These are phyloP conservation scores for Cebidichthys violaceus DNA, from an alignment of 2,113 vertebrate species.

Conservation along the genomic window DNA sequence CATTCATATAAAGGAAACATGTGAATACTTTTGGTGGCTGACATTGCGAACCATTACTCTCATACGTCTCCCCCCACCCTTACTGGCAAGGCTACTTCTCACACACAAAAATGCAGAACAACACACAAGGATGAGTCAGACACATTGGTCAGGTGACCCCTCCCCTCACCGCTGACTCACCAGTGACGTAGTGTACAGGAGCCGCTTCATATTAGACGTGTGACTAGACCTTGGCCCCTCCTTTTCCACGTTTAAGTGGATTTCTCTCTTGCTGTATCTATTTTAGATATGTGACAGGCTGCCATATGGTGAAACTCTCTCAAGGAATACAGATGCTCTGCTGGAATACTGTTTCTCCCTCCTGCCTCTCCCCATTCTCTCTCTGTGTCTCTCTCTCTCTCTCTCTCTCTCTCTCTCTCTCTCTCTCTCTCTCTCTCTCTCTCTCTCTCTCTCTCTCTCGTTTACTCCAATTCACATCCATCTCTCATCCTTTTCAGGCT, in stretches of 20 bases:
- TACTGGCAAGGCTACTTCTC: conserved; percentile 35
- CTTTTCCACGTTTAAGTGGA: conserved; percentile 36
- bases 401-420: not conserved
- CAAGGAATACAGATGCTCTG: conserved; percentile 57
- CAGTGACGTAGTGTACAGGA: conserved; percentile 45
- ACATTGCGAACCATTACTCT: conserved; percentile 33
- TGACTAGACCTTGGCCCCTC: conserved; percentile 46
- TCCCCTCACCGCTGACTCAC: conserved; percentile 65
- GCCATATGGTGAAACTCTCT: conserved; percentile 54
- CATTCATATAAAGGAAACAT: conserved; percentile 13
- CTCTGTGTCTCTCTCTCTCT: not conserved
- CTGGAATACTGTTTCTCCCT: conserved; percentile 36
- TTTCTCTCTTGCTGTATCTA: conserved; percentile 45
- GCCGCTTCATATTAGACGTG: conserved; percentile 50
- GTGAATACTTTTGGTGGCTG: conserved; percentile 24
- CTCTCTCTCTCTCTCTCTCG: not conserved
- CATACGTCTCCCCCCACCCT: conserved; percentile 3
- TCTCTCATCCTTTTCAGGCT: not conserved
- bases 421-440: not conserved
- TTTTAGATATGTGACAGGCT: conserved; percentile 51
- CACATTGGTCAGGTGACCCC: conserved; percentile 54
- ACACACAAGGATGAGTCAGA: conserved; percentile 71
- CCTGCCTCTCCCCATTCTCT: not conserved
- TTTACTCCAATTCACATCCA: conserved; percentile 5
- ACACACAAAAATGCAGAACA: conserved; percentile 45